Evolutionary conservation across 2,888 invertebrate genomes (phyloP), one percentile per base, ranked within the genome.

Genomic region (Melanostoma mellinum): DNA sequence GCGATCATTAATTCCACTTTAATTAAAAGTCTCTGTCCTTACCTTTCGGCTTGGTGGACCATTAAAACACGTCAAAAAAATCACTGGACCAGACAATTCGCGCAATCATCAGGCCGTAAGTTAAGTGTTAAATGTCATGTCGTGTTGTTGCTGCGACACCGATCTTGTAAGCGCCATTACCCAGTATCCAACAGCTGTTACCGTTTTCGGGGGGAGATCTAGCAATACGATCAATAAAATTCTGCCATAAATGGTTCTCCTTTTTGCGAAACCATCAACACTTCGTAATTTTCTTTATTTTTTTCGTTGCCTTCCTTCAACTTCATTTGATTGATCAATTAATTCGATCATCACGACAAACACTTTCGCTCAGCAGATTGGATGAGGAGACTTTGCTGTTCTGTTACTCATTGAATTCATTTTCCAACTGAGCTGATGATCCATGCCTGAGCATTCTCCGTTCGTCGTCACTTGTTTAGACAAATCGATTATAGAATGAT

Each of bases 401-500:
- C 10, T 48, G 63, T 30, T 50, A 32, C 61, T 60, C 65, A 75
- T 75, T 81, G 58, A 67, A 76, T 72, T 76, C 67, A 72, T 81
- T 81, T 81, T 76, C 67, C 65, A 61, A 81, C 61, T 72, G 76
- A 81, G 35, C 72, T 76, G 72, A 76, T 76, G 72, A 76, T 76
- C 53, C 67, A 75, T 58, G 50, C 50, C 46, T 68, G 46, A 52
- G 10, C 50, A 6, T 20, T 38, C 20, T 36, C 6, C 53, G 10
- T 68, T 71, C 52, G 33, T 35, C 48, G 42, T 72, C 76, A 63
- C 50, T 63, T 63, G 63, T 63, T 63, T 63, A 68, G 67, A 76
- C 81, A 76, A 81, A 81, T 81, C 81, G 81, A 81, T 81, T 81
- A 81, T 81, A 76, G 76, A 76, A 72, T 76, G 81, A 76, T 81